These are phyloP conservation scores for Protosalanx chinensis DNA, from an alignment of 2,797 vertebrate genomes.

Conservation along the genomic window DNA sequence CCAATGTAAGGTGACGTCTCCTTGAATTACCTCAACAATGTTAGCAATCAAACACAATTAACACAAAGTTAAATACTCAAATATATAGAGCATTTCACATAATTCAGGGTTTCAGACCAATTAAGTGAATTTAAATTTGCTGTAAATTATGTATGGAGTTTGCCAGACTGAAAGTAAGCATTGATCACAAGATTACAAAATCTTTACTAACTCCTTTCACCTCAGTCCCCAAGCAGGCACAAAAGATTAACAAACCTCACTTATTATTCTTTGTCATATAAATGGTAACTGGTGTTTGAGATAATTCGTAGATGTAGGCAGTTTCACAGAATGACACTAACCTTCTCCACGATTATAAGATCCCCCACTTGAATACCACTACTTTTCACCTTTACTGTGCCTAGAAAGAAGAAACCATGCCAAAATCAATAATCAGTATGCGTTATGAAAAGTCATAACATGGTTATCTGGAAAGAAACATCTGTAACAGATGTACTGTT, in stretches of 20 bases:
- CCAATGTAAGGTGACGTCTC: neutral
- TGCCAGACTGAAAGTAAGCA: constrained; percentile 56
- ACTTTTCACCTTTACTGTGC: constrained; percentile 96
- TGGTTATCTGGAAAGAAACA: neutral
- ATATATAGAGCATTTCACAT: neutral
- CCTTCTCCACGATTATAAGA: constrained; percentile 99
- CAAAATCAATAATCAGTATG: constrained; percentile 5
- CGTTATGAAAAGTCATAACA: neutral
- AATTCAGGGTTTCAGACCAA: neutral
- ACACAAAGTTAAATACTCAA: neutral
- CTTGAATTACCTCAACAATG: constrained; percentile 5
- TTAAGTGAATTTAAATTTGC: constrained; percentile 41
- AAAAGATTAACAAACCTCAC: constrained; percentile 53
- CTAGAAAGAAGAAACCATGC: constrained; percentile 64
- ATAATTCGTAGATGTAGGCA: constrained; percentile 36
- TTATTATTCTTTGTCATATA: constrained; percentile 47
- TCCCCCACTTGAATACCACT: constrained; percentile 97
- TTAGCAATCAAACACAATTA: constrained; percentile 15
- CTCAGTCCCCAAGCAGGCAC: constrained; percentile 47
- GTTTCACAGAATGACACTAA: constrained; percentile 61
- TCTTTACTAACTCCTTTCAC: constrained; percentile 70
- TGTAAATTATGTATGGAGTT: constrained; percentile 30
- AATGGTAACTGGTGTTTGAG: constrained; percentile 38
- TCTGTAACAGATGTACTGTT: neutral
- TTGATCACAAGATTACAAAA: constrained; percentile 73